Conservation (phyloP, 2,113 vertebrate genomes). For the Centropristis striata region DNA sequence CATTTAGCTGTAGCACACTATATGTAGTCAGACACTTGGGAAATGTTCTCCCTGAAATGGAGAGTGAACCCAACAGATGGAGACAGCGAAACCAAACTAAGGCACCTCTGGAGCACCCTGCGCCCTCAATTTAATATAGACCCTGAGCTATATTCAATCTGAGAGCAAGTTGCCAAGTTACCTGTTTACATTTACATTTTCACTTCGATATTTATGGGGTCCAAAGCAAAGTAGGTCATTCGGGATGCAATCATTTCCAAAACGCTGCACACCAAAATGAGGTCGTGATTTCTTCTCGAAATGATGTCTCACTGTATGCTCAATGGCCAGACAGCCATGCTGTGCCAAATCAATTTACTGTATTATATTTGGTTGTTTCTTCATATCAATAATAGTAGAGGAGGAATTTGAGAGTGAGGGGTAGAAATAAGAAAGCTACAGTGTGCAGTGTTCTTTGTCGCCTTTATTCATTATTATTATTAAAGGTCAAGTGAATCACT, state of each 20-base stretch:
- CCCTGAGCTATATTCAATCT: background rate
- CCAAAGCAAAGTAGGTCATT: conserved; percentile 22
- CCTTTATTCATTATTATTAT: background rate
- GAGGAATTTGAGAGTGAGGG: background rate
- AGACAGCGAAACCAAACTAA: conserved; percentile 7
- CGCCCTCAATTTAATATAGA: conserved; percentile 17
- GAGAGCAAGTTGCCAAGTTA: background rate
- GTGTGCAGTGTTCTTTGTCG: background rate
- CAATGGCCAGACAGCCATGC: background rate
- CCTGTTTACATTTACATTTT: conserved; percentile 35
- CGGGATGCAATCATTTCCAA: conserved; percentile 26
- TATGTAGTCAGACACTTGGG: conserved; percentile 10
- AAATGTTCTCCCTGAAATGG: conserved; percentile 27
- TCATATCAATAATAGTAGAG: background rate
- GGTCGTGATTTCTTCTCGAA: conserved; percentile 14
- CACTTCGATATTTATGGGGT: conserved; percentile 41
- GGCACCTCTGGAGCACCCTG: background rate
- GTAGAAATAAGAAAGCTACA: background rate
- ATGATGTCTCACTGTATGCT: conserved; percentile 11
- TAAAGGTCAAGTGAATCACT: conserved; percentile 23
- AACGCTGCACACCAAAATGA: conserved; percentile 21
- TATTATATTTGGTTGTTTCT: conserved; percentile 18
- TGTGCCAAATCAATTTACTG: conserved; percentile 9
- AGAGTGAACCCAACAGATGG: conserved; percentile 12
- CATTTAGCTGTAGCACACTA: background rate